Conservation (phyloP, 2,113 vertebrate genomes). For the Psephotus haematonotus region DNA sequence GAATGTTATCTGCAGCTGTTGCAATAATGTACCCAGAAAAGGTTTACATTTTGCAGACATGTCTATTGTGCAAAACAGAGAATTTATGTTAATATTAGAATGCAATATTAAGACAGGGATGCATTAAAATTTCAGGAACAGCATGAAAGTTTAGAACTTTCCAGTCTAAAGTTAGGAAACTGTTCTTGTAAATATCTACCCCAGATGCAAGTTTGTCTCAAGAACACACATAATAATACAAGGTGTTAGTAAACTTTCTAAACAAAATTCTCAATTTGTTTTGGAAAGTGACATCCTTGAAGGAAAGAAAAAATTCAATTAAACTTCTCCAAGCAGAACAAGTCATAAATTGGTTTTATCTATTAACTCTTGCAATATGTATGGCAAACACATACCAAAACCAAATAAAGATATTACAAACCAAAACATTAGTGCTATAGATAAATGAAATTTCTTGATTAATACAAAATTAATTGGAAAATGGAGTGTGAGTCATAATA, state of each 20-base stretch:
- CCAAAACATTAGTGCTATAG: not conserved
- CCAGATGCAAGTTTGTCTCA: not conserved
- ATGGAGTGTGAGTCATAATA: not conserved
- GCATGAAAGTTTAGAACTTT: not conserved
- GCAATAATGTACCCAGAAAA: not conserved
- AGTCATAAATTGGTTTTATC: not conserved
- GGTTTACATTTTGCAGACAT: not conserved
- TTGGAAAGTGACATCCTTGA: not conserved
- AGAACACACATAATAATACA: not conserved
- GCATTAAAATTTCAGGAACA: not conserved
- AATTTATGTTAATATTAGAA: not conserved
- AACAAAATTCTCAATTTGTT: not conserved
- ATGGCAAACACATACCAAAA: not conserved
- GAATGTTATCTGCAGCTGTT: not conserved
- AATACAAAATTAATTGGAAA: not conserved
- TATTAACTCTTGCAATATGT: slow-evolving; percentile 2
- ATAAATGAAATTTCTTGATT: not conserved
- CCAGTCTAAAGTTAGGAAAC: not conserved
- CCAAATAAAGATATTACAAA: not conserved
- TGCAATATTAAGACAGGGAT: not conserved
- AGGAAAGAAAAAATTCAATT: slow-evolving; percentile 25
- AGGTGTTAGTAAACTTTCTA: not conserved
- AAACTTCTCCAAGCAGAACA: slow-evolving; percentile 5
- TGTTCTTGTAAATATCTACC: not conserved
- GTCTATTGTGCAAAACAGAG: not conserved